Evolutionary conservation across 2,888 invertebrate species (phyloP), one percentile per base, ranked within the genome.

Genomic region (Exephanes ischioxanthus): DNA sequence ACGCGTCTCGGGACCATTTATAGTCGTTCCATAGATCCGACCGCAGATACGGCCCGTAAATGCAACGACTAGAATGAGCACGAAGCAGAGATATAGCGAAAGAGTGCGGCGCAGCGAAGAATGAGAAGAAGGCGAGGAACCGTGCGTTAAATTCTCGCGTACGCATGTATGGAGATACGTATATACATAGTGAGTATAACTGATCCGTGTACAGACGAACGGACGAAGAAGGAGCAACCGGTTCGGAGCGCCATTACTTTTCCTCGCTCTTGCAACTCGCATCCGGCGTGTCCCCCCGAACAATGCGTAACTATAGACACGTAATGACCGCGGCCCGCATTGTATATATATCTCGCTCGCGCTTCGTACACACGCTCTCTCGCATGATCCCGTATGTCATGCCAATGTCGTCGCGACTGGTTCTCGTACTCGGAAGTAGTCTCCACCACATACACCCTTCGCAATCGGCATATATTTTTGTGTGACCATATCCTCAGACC

Each of bases 321-420:
- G 89, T 92, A 92, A 92, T 92, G 89, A 91, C 90, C 90, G 89
- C 77, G 89, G 89, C 87, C 80, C 82, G 88, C 83, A 91, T 91
- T 90, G 90, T 91, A 89, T 89, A 89, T 84, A 84, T 11, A 48
- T 88, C 75, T 75, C 67, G 67, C 68, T 75, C 83, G 48, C 48
- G 19, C 51, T 63, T 66, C 66, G 14, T 71, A 61, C 61, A 61
- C 45, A 68, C 45, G 45, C 22, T 76, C 80, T 85, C 73, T 73
- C 83, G 63, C 41, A 37, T 78, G 88, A 88, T 89, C 85, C 84
- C 88, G 81, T 86, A 80, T 84, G 77, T 88, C 85, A 70, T 61
- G 51, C 3, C 61, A 72, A 71, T 66, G 77, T 80, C 67, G 9
- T 72, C 45, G 63, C 63, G 63, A 76, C 63, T 66, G 37, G 53